phyloP scores from a whole-genome alignment of 2,888 invertebrate species.

The Mermis nigrescens region DNA sequence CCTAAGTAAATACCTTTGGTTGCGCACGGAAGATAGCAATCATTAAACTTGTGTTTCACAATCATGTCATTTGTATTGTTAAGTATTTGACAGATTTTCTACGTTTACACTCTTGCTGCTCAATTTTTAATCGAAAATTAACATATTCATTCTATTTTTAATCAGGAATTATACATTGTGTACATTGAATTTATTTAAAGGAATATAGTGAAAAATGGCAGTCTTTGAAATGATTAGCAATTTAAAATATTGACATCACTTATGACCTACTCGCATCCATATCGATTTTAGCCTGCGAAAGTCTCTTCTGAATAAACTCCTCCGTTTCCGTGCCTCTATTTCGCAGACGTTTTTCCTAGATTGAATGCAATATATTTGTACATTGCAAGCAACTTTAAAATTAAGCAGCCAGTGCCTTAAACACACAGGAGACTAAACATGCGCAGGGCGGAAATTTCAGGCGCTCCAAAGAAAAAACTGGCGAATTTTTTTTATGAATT shows the following conservation, averaged over 20 bases:
- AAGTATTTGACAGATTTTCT: no score
- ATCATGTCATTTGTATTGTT: no score
- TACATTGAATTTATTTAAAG: not conserved
- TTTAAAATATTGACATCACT: not conserved
- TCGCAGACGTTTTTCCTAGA: conserved; percentile 36
- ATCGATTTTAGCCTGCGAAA: conserved; percentile 57
- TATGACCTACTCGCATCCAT: conserved; percentile 51
- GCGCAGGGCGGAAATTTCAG: conserved; percentile 19
- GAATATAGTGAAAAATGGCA: not conserved
- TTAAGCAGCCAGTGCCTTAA: not conserved
- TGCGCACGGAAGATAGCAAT: no score
- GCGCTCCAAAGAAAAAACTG: no score
- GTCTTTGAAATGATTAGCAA: not conserved
- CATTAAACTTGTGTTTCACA: no score
- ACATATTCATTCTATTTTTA: no score
- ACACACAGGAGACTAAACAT: not conserved
- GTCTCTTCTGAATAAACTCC: conserved; percentile 55
- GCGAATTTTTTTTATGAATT: no score
- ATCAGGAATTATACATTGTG: no score
- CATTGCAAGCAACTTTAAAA: not conserved
- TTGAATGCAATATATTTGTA: no score
- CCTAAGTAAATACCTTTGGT: no score
- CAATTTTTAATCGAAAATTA: no score
- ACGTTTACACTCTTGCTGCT: no score
- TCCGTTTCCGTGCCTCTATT: conserved; percentile 73